phyloP scores from a whole-genome alignment of 2,113 vertebrate species.

The Oreochromis niloticus region DNA sequence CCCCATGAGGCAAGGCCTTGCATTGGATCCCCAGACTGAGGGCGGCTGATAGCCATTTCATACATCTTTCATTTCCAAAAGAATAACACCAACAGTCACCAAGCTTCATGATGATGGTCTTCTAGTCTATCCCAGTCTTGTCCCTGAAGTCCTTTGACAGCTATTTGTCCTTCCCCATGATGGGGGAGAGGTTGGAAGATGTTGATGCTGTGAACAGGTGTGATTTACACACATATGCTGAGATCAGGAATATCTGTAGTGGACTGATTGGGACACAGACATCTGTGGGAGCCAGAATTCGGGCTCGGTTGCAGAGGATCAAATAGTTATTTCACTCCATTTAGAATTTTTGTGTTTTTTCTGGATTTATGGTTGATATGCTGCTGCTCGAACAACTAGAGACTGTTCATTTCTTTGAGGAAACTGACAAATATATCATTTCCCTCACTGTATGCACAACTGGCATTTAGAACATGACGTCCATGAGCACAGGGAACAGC shows the following conservation, averaged over 20 bases:
- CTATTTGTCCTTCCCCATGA: neutral
- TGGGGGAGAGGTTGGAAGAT: neutral
- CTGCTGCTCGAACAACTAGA: fast-evolving
- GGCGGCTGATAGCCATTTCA: neutral
- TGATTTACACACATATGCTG: neutral
- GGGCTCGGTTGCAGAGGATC: neutral
- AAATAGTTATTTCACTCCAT: neutral
- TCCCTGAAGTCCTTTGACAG: neutral
- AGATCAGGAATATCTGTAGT: neutral
- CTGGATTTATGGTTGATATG: neutral
- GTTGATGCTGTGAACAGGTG: neutral
- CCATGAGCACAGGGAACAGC: neutral
- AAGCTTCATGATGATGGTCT: neutral
- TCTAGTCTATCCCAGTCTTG: neutral
- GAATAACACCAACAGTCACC: neutral
- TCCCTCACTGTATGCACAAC: neutral
- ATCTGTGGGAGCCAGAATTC: neutral
- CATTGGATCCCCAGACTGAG: neutral
- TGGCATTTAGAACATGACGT: neutral
- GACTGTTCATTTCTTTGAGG: neutral
- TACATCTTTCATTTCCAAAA: neutral
- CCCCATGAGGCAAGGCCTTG: fast-evolving
- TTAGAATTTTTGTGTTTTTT: neutral
- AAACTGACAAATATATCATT: neutral
- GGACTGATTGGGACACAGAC: neutral